phyloP scores from a whole-genome alignment of 2,888 invertebrate species.

The Habroteleia sp. region DNA sequence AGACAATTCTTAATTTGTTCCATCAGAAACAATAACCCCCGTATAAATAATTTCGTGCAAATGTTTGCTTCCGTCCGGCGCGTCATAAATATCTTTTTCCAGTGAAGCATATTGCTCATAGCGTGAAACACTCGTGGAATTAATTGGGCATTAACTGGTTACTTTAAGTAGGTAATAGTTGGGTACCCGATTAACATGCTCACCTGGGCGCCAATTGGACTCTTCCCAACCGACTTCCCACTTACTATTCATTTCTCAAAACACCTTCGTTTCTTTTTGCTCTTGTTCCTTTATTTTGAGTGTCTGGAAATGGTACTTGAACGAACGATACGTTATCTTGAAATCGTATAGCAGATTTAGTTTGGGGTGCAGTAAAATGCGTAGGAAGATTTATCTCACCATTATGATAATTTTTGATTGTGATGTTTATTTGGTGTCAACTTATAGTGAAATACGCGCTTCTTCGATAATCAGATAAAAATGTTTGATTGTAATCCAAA shows the following conservation, averaged over 20 bases:
- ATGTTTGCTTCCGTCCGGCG: conserved; percentile 5
- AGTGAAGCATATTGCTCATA: conserved; percentile 12
- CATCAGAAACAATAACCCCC: conserved; percentile 25
- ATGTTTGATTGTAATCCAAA: too few species aligned
- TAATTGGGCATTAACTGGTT: conserved; percentile 44
- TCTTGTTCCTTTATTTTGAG: conserved; percentile 20
- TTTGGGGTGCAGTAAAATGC: not conserved
- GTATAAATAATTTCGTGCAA: conserved; percentile 19
- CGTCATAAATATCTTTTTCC: conserved; percentile 36
- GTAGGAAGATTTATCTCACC: not conserved
- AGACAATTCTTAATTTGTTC: conserved; percentile 1
- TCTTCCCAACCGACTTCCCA: conserved; percentile 35
- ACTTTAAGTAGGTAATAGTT: conserved; percentile 44
- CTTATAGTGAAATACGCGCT: not conserved
- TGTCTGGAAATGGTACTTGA: conserved; percentile 14
- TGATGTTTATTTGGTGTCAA: not conserved
- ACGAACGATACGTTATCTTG: conserved; percentile 2
- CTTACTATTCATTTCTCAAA: conserved; percentile 12
- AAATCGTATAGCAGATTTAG: conserved; percentile 1
- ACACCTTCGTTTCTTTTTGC: conserved; percentile 9
- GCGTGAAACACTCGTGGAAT: conserved; percentile 34
- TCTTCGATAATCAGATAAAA: too few species aligned
- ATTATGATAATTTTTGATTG: not conserved
- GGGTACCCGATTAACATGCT: conserved; percentile 48
- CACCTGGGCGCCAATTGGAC: conserved; percentile 56